Conservation (phyloP, 2,888 invertebrate genomes). For the Pristionchus arcanus region DNA sequence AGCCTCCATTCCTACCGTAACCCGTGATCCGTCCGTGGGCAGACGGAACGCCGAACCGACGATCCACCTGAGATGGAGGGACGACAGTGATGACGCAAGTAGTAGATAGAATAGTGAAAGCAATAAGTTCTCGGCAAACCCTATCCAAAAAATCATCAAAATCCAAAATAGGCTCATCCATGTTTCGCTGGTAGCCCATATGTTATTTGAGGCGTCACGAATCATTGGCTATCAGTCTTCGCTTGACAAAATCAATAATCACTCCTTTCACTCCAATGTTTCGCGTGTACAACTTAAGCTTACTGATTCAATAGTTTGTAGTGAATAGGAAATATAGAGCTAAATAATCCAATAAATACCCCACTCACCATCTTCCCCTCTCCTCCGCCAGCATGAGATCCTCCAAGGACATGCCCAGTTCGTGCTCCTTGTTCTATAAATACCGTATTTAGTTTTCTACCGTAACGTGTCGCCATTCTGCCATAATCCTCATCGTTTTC, state of each 20-base stretch:
- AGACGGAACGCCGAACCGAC: conserved; percentile 72
- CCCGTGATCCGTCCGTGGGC: conserved; percentile 50
- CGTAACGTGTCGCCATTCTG: not conserved
- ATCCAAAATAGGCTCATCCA: not conserved
- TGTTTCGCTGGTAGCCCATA: not conserved
- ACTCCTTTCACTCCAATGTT: too few species aligned
- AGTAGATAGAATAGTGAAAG: not conserved
- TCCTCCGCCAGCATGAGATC: conserved; percentile 67
- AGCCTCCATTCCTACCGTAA: conserved; percentile 31
- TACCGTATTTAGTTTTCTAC: not conserved
- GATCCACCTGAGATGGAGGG: conserved; percentile 63
- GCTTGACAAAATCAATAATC: not conserved
- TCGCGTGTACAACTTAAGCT: too few species aligned
- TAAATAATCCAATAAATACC: not conserved
- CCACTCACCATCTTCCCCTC: conserved; percentile 66
- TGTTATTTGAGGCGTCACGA: not conserved
- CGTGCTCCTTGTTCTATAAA: conserved; percentile 57
- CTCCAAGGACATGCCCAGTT: conserved; percentile 66
- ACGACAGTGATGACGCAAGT: not conserved
- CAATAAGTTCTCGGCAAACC: too few species aligned
- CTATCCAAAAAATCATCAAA: not conserved
- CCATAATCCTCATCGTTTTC: not conserved
- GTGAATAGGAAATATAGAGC: too few species aligned
- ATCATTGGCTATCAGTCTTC: not conserved
- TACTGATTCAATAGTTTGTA: too few species aligned